phyloP scores from a whole-genome alignment of 1,140 invertebrate species.

The Drosophila kikkawai region DNA sequence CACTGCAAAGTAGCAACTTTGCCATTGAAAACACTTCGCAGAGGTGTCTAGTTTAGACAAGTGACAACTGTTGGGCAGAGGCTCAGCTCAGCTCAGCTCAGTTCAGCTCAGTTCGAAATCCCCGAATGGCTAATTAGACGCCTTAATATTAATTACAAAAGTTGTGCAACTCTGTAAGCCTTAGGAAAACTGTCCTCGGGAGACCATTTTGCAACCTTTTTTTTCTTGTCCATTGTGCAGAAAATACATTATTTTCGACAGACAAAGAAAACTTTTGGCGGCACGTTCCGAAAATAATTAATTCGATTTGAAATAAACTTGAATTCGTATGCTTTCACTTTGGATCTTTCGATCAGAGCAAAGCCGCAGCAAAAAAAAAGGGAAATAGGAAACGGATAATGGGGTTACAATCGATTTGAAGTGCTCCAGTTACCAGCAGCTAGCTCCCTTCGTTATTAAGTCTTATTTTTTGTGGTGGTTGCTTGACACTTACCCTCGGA shows the following conservation, averaged over 20 bases:
- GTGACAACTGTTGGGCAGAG: slow-evolving; percentile 13
- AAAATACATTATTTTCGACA: slow-evolving; percentile 26
- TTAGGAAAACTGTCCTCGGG: slow-evolving; percentile 47
- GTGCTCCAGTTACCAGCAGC: slow-evolving; percentile 35
- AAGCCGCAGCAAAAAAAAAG: slow-evolving; percentile 18
- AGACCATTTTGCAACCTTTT: slow-evolving; percentile 35
- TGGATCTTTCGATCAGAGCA: slow-evolving; percentile 10
- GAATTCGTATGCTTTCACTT: slow-evolving; percentile 72
- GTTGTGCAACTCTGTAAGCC: slow-evolving; percentile 47
- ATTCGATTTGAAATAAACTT: slow-evolving; percentile 51
- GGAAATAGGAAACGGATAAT: slow-evolving; percentile 40
- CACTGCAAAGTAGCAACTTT: slow-evolving; percentile 8
- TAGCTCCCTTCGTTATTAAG: slow-evolving; percentile 27
- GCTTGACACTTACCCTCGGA: slow-evolving; percentile 62
- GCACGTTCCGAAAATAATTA: slow-evolving; percentile 40
- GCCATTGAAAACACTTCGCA: slow-evolving; percentile 29
- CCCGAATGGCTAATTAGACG: slow-evolving; percentile 66
- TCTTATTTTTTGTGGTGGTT: slow-evolving; percentile 2
- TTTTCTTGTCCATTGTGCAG: slow-evolving; percentile 15
- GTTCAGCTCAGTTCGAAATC: slow-evolving; percentile 8
- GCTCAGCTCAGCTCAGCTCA: not conserved
- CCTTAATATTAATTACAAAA: slow-evolving; percentile 80
- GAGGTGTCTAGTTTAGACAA: slow-evolving; percentile 35
- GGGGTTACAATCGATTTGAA: slow-evolving; percentile 46
- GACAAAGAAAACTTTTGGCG: slow-evolving; percentile 49